Conservation (phyloP, 2,888 invertebrate species). For the Trissolcus japonicus region DNA sequence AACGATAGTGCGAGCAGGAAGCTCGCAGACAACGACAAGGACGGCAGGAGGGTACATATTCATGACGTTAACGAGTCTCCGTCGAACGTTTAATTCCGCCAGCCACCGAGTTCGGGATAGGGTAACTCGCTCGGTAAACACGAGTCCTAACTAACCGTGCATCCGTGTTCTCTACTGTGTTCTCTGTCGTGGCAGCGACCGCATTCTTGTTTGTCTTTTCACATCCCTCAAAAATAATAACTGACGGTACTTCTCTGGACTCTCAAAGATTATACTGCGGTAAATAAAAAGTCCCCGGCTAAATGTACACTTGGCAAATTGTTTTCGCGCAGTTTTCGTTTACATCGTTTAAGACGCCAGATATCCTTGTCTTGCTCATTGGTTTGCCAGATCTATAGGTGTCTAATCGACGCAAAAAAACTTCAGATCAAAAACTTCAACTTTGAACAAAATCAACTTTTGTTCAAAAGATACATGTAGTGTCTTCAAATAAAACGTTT, state of each 20-base stretch:
- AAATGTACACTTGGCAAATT: no score
- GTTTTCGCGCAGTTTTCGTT: no score
- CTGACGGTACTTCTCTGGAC: slow-evolving; percentile 21
- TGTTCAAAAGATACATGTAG: no score
- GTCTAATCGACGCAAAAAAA: no score
- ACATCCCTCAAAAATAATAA: slow-evolving; percentile 67
- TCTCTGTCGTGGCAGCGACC: slow-evolving; percentile 25
- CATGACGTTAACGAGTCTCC: slow-evolving; percentile 77
- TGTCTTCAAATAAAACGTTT: no score
- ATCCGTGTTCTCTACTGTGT: slow-evolving; percentile 65
- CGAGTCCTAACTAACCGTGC: slow-evolving; percentile 76
- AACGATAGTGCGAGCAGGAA: slow-evolving; percentile 59
- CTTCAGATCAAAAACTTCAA: no score
- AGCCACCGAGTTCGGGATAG: slow-evolving; percentile 75
- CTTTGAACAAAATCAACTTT: no score
- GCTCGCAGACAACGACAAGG: slow-evolving; percentile 59
- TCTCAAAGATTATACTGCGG: no score
- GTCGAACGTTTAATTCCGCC: slow-evolving; percentile 77
- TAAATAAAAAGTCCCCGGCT: no score
- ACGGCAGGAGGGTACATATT: slow-evolving; percentile 76
- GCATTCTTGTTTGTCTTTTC: slow-evolving; percentile 66
- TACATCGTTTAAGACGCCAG: no score
- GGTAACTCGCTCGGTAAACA: slow-evolving; percentile 76
- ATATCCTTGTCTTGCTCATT: no score
- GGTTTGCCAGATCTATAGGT: no score